Base-by-base conservation (phyloP, 2,797 vertebrate species). In the Sorex maritimensis region DNA sequence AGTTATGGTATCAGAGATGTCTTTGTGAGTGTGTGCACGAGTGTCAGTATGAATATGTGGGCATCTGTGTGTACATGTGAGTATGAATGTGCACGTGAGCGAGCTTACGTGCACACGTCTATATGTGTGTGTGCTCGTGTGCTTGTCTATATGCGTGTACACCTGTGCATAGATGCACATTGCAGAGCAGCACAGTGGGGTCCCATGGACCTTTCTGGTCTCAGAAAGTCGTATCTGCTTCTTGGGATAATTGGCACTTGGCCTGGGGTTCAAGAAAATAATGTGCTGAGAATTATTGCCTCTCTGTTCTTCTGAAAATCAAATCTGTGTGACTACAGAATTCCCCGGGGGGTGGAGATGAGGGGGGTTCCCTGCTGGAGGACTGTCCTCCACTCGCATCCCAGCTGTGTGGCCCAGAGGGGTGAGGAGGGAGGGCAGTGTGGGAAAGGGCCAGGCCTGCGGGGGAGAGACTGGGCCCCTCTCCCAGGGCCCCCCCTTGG, bases 121-220 rank as follows among this genome's bases (percentile, higher is more conserved):
- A 44, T 5, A 44, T 44, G 7, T 44, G 2, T 61, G 58, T 61
- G 21, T 61, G 58, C 21, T 21, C 7, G 58, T 19, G 21, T 61
- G 58, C 21, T 21, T 21, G 58, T 19, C 6, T 6, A 61, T 61
- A 61, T 55, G 58, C 23, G 21, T 61, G 15, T 61, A 4, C 58
- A 61, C 58, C 6, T 23, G 17, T 23, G 4, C 30, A 24, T 77
- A n/a, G 2, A n/a, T 0, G 10, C 5, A 15, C 0, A 0, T 11
- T 1, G 0, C 21, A 2, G 44, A 46, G 7, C 17, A n/a, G n/a
- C 9, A 38, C 0, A 2, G n/a, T 83, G 28, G 26, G 8, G 30
- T 17, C 9, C 34, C 0, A 2, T 0, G 28, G 7, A 1, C 61
- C 58, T 23, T 23, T 63, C 11, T 44, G 1, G 10, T 11, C 30